phyloP scores from a whole-genome alignment of 2,797 vertebrate genomes.

The Onychomys torridus region DNA sequence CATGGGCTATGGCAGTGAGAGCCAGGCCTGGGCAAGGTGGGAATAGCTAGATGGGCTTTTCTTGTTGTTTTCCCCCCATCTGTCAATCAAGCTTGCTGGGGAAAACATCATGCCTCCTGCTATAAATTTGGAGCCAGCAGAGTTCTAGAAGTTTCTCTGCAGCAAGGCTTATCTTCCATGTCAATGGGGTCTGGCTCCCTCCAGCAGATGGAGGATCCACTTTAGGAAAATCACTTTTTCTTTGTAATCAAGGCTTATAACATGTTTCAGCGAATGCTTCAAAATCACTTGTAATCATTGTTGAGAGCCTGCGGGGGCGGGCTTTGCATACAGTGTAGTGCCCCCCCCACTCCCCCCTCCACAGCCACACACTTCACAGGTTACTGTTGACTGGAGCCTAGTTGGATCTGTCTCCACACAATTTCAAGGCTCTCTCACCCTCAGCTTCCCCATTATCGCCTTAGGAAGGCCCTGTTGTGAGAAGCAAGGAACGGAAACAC shows the following conservation, averaged over 20 bases:
- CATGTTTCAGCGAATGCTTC: conserved; percentile 57
- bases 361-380: background rate
- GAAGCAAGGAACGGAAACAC: background rate
- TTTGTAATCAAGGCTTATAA: conserved; percentile 72
- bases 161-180: background rate
- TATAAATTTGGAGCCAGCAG: background rate
- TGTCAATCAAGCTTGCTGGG: conserved; percentile 27
- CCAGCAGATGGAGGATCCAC: conserved; percentile 51
- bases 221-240: conserved; percentile 66
- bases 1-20: background rate
- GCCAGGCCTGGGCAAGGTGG: background rate
- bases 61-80: background rate
- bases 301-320: background rate
- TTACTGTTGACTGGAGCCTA: background rate
- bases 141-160: conserved; percentile 5
- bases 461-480: background rate
- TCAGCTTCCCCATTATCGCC: fast-evolving
- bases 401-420: background rate
- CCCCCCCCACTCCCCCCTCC: background rate
- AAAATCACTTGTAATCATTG: conserved; percentile 62
- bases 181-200: conserved; percentile 20
- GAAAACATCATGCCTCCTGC: background rate
- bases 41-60: background rate
- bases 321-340: background rate
- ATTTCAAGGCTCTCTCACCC: background rate